Conservation (phyloP, 2,888 invertebrate species). For the Aleiodes leptofemur region DNA sequence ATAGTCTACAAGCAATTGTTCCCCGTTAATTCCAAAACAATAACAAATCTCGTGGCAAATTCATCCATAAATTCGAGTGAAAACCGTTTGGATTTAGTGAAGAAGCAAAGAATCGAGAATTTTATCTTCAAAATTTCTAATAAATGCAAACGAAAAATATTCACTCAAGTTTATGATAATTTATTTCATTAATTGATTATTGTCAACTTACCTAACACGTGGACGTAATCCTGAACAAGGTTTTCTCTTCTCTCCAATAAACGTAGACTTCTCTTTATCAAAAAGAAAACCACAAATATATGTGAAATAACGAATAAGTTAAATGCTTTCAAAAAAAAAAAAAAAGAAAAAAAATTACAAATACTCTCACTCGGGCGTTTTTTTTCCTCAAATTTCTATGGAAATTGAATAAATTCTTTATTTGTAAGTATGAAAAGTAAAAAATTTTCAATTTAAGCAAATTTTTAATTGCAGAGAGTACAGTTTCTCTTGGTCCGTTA, state of each 20-base stretch:
- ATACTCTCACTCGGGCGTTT: background rate
- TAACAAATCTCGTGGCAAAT: no score
- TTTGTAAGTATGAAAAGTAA: no score
- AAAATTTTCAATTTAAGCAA: no score
- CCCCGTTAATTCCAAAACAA: no score
- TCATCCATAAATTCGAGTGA: no score
- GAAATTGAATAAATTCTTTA: background rate
- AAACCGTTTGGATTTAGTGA: no score
- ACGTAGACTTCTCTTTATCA: background rate
- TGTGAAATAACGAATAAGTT: background rate
- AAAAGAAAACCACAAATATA: background rate
- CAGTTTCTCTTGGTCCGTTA: conserved; percentile 4
- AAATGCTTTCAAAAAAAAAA: background rate
- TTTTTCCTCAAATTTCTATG: background rate
- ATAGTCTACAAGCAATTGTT: no score
- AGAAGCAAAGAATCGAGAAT: no score
- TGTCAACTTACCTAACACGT: conserved; percentile 61
- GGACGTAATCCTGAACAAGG: conserved; percentile 59
- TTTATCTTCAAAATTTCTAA: no score
- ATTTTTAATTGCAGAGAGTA: no score
- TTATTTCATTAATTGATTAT: conserved; percentile 28
- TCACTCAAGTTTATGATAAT: background rate
- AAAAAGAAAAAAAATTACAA: background rate
- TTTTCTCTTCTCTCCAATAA: background rate
- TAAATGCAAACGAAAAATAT: no score